Conservation (phyloP, 1,140 invertebrate genomes). For the Polyergus mexicanus region DNA sequence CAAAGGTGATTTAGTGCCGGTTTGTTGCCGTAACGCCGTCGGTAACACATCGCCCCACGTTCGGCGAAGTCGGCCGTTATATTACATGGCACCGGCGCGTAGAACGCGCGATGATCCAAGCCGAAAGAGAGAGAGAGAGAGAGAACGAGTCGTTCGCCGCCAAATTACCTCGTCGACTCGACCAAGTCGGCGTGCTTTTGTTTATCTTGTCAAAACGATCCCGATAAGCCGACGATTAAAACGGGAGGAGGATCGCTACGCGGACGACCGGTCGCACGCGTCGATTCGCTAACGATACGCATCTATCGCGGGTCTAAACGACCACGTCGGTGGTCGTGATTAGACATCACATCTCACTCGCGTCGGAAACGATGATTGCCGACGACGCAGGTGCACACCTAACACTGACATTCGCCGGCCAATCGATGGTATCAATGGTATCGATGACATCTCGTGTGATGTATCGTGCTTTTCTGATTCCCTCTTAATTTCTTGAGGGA, state of each 20-base stretch:
- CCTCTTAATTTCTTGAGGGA: neutral
- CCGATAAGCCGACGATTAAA: slow-evolving; percentile 52
- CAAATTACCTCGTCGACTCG: slow-evolving; percentile 64
- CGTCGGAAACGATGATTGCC: slow-evolving; percentile 23
- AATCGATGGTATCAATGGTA: slow-evolving; percentile 31
- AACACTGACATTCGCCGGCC: slow-evolving; percentile 22
- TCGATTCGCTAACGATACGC: slow-evolving; percentile 10
- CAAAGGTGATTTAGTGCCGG: slow-evolving; percentile 83
- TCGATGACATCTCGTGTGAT: neutral
- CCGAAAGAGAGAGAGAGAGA: neutral
- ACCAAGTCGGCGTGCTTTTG: slow-evolving; percentile 24
- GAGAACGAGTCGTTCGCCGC: slow-evolving; percentile 11
- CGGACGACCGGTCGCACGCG: slow-evolving; percentile 6
- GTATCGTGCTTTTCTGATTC: neutral
- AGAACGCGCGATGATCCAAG: neutral
- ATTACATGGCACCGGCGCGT: slow-evolving; percentile 55
- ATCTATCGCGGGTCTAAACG: slow-evolving; percentile 15
- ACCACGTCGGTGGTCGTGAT: slow-evolving; percentile 42
- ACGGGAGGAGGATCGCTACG: slow-evolving; percentile 11
- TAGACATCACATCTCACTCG: slow-evolving; percentile 38
- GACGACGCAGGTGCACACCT: slow-evolving; percentile 33
- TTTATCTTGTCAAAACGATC: slow-evolving; percentile 46
- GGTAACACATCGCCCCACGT: slow-evolving; percentile 56
- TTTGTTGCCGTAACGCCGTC: slow-evolving; percentile 77
- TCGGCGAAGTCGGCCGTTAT: slow-evolving; percentile 40